phyloP scores from a whole-genome alignment of 1,140 invertebrate species.

The Apis laboriosa region DNA sequence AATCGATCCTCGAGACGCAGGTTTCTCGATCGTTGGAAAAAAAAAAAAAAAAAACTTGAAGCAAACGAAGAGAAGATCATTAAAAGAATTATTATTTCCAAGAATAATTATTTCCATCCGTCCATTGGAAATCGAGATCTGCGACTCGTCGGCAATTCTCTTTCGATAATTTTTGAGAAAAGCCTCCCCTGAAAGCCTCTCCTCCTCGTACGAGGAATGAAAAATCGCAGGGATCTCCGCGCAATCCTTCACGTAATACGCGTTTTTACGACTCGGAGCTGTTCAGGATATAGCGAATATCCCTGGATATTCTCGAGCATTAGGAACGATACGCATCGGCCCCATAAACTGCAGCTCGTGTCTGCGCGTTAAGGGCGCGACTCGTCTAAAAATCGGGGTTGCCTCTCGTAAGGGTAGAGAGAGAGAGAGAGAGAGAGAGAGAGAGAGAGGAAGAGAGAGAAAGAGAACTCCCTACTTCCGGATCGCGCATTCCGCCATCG shows the following conservation, averaged over 20 bases:
- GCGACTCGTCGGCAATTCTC: not conserved
- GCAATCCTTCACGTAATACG: slow-evolving; percentile 40
- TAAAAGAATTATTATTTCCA: too few relatives aligned
- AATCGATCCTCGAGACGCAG: not conserved
- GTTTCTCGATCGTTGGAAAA: not conserved
- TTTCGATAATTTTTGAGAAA: too few relatives aligned
- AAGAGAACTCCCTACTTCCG: slow-evolving; percentile 59
- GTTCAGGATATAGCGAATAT: slow-evolving; percentile 10
- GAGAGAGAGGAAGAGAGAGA: slow-evolving; percentile 24
- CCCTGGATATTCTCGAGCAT: slow-evolving; percentile 9
- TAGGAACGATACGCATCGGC: slow-evolving; percentile 25
- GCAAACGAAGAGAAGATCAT: not conserved
- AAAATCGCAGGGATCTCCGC: slow-evolving; percentile 40
- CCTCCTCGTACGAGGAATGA: not conserved
- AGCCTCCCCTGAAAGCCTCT: not conserved
- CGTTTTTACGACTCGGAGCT: slow-evolving; percentile 47
- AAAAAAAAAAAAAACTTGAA: not conserved
- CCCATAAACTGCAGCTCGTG: slow-evolving; percentile 40
- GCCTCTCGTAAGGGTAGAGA: not conserved
- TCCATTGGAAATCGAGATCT: too few relatives aligned
- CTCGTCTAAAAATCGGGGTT: slow-evolving; percentile 52
- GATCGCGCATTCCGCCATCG: slow-evolving; percentile 36
- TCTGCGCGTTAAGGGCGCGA: slow-evolving; percentile 41
- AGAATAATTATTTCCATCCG: too few relatives aligned
- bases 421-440: not conserved